Conservation (phyloP, 1,140 invertebrate species). For the Drosophila watanabei region DNA sequence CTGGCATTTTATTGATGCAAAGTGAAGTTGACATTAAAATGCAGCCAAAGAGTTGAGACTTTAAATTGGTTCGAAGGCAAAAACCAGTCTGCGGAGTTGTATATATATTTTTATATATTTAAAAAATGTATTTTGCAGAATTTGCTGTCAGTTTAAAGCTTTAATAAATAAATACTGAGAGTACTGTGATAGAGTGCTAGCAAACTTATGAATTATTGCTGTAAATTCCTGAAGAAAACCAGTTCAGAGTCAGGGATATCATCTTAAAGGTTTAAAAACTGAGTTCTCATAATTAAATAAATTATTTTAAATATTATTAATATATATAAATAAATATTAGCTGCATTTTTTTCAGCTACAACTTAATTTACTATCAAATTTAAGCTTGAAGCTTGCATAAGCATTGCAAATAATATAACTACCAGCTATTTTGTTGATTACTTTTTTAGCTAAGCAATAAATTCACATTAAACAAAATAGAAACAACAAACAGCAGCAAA, state of each 20-base stretch:
- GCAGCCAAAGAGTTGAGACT: conserved; percentile 16
- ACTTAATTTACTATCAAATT: neutral
- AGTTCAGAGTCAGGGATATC: neutral
- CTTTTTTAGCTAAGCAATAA: conserved; percentile 7
- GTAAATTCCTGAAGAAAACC: neutral
- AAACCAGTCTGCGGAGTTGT: conserved; percentile 1
- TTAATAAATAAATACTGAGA: neutral
- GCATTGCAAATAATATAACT: conserved; percentile 8
- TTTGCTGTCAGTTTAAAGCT: neutral
- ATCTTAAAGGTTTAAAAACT: neutral
- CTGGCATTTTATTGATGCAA: conserved; percentile 67
- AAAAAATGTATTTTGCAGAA: conserved; percentile 4
- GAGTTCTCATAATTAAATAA: neutral
- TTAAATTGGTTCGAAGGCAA: conserved; percentile 1
- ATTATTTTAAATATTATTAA: neutral
- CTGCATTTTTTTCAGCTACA: neutral
- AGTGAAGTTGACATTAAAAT: conserved; percentile 63
- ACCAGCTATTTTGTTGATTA: conserved; percentile 9
- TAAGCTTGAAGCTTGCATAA: neutral
- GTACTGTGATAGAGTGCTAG: too few relatives aligned
- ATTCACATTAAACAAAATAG: conserved; percentile 20
- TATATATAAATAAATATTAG: too few relatives aligned
- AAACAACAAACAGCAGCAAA: conserved; percentile 26
- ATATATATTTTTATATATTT: neutral
- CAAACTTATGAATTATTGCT: neutral